phyloP scores from a whole-genome alignment of 2,888 invertebrate genomes.

The Leucophenga montana region DNA sequence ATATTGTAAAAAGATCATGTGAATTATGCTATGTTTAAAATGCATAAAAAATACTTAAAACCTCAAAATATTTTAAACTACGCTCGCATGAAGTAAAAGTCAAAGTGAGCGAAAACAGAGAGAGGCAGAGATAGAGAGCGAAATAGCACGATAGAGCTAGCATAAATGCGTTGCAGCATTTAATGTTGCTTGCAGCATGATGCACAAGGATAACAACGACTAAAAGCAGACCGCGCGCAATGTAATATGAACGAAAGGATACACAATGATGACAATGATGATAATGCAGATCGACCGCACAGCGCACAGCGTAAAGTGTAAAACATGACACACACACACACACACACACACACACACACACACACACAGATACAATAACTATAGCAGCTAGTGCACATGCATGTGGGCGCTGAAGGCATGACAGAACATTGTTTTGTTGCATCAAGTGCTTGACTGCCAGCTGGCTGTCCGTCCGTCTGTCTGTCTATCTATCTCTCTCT shows the following conservation, averaged over 20 bases:
- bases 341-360: conserved; percentile 41
- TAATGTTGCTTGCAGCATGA: conserved; percentile 2
- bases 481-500: no score
- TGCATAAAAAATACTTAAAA: neutral
- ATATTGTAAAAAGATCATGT: no score
- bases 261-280: conserved; percentile 53
- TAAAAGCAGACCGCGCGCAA: no score
- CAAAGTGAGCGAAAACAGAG: no score
- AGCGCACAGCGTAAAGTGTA: neutral
- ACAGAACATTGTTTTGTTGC: no score
- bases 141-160: no score
- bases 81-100: neutral
- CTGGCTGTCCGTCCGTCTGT: no score
- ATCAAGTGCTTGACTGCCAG: no score
- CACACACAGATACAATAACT: neutral
- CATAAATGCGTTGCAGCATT: conserved; percentile 2
- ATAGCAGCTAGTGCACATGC: no score
- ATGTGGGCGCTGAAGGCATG: conserved; percentile 54
- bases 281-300: conserved; percentile 43
- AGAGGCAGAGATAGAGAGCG: no score
- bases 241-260: conserved; percentile 35
- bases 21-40: no score
- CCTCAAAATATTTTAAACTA: neutral
- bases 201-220: neutral
- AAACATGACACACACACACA: neutral